Base-by-base conservation (phyloP, 2,797 vertebrate species). In the Peromyscus nudipes region DNA sequence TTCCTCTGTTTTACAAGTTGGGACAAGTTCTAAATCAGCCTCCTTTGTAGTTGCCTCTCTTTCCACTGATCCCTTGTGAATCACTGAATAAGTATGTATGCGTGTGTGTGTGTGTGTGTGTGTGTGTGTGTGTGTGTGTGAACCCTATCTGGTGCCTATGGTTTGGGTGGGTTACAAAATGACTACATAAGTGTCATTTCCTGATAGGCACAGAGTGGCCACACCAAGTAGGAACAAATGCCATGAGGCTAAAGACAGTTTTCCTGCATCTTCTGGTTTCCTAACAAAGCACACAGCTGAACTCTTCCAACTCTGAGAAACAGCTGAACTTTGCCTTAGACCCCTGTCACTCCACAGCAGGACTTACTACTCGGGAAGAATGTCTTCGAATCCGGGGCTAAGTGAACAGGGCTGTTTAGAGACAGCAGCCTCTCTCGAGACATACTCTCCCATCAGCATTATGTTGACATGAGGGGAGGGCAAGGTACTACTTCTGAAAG, bases 161-260 rank as follows among this genome's bases (percentile, higher is more conserved):
- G 23, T 17, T 64, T 37, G 25, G 27, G 27, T 0, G 25, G 25
- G 55, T 29, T 31, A 34, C 43, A 85, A 17, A 69, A 85, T 25
- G 6, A 14, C 31, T n/a, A 49, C 21, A 0, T 57, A 29, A 90
- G 34, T 21, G 23, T 34, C 12, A 31, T 85, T 92, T 90, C 67
- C 95, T 76, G 19, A 60, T 27, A 64, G 43, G 14, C 94, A 71
- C 67, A 46, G 34, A 75, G 17, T 71, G 65, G 27, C 14, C 71
- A 91, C 69, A 76, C 29, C 27, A 88, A 91, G 31, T 57, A 96
- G 92, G 64, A 92, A 57, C 16, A 89, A 6, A 60, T 31, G 27
- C 57, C 49, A 13, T 7, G 0, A 4, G 21, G 43, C 11, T 91
- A 40, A 46, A 40, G 2, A 57, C 43, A 19, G 27, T 34, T 83